Evolutionary conservation across 2,797 vertebrate species (phyloP).

Genomic region (Periophthalmus magnuspinnatus): DNA sequence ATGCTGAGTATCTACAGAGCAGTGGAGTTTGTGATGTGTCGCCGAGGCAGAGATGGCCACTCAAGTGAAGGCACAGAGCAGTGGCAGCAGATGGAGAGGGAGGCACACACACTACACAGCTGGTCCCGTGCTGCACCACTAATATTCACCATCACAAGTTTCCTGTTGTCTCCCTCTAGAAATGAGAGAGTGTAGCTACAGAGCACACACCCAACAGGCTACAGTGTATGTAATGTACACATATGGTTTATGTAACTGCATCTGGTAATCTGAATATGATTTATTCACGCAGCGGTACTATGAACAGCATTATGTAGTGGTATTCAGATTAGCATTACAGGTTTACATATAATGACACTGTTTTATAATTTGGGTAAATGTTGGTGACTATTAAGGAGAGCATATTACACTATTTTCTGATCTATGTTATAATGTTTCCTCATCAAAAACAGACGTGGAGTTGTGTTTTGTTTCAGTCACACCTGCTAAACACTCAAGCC

Average conservation of each 20-base stretch:
- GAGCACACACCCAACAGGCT: constrained; percentile 6
- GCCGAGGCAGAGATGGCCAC: constrained; percentile 43
- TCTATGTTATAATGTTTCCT: too few relatives aligned
- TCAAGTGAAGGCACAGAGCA: constrained; percentile 55
- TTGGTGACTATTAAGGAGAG: too few relatives aligned
- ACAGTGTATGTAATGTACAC: background rate
- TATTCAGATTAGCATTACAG: too few relatives aligned
- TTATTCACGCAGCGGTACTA: background rate
- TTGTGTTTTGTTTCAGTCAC: too few relatives aligned
- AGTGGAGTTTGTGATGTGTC: constrained; percentile 38
- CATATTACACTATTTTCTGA: too few relatives aligned
- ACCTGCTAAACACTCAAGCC: too few relatives aligned
- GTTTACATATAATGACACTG: too few relatives aligned
- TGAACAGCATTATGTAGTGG: too few relatives aligned
- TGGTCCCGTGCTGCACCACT: constrained; percentile 50
- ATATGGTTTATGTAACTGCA: background rate
- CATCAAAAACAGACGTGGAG: too few relatives aligned
- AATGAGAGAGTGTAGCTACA: constrained; percentile 10
- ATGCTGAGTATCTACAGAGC: constrained; percentile 31
- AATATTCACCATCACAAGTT: constrained; percentile 52
- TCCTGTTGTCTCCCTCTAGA: constrained; percentile 34
- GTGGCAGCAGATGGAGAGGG: constrained; percentile 64
- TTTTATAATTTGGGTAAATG: too few relatives aligned
- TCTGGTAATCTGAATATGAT: background rate
- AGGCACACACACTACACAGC: constrained; percentile 55